Evolutionary conservation across 2,888 invertebrate species (phyloP), one percentile per base, ranked within the genome.

Genomic region (Pollenia angustigena): DNA sequence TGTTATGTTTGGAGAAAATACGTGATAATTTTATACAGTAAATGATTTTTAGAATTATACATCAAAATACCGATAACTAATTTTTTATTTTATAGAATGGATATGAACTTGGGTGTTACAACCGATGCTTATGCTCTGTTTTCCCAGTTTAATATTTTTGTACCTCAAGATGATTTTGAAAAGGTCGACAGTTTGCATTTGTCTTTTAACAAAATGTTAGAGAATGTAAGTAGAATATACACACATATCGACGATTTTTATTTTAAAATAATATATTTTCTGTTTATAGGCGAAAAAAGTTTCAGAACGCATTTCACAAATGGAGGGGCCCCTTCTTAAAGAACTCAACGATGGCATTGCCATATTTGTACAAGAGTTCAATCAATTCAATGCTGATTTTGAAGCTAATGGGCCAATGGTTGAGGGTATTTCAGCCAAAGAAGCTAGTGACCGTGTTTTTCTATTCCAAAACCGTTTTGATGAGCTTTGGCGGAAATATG

Each of bases 401-500:
- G 96, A 96, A 16, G 90, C 94, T n/a, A 95, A 95, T 90, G 98
- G 98, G 1, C 98, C 98, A 0, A 97, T 98, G 97, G 95, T 96
- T 1, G 95, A 96, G 7, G 97, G 97, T 1, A 94, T 98, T 44
- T 94, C 96, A 0, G 97, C 98, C 0, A 95, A 96, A 89, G 98
- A 98, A 93, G 98, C 98, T 23, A 97, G 97, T 89, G 97, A 97
- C 92, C 95, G 97, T 94, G 95, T 92, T 7, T 94, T 97, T 76
- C 92, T 96, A 88, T 97, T 97, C 91, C 97, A 97, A 94, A 95
- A 95, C 89, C 95, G 96, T 87, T 97, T 98, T 90, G 97, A 98
- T 91, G 97, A 97, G 68, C 93, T 98, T 12, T 97, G 96, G 96
- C 94, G 96, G 71, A 95, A 96, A 90, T 97, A 95, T 90, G 96